Evolutionary conservation across 2,113 vertebrate genomes (phyloP).

Genomic region (Onychostruthus taczanowskii): DNA sequence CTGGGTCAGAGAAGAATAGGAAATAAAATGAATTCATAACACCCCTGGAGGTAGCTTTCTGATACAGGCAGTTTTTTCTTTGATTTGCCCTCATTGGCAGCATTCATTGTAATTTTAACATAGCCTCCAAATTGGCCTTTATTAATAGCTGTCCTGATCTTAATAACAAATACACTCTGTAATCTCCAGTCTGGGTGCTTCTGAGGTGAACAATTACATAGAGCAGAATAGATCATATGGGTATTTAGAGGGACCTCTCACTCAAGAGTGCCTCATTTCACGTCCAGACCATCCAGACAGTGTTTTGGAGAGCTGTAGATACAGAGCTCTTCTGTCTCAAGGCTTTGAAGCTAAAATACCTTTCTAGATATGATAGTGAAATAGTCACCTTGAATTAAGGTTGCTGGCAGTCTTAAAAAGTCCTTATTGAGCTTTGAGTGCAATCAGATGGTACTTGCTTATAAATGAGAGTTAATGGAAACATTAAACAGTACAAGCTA

Average conservation of each 20-base stretch:
- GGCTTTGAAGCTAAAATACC: not conserved
- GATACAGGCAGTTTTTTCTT: constrained; percentile 31
- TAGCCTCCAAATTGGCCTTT: not conserved
- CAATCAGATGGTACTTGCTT: constrained; percentile 56
- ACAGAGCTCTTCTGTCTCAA: not conserved
- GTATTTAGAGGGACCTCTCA: not conserved
- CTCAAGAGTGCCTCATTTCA: not conserved
- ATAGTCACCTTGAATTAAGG: constrained; percentile 44
- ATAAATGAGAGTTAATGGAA: constrained; percentile 60
- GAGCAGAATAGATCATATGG: not conserved
- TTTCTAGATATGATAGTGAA: not conserved
- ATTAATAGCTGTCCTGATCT: constrained; percentile 37
- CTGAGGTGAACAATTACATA: not conserved
- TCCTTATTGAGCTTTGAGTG: not conserved
- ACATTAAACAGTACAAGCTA: not conserved
- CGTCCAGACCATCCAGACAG: not conserved
- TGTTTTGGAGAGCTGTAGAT: not conserved
- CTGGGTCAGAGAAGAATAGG: constrained; percentile 61
- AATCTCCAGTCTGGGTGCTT: not conserved
- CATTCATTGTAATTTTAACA: constrained; percentile 33
- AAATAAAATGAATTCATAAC: constrained; percentile 63
- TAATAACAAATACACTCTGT: not conserved
- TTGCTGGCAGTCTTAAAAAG: constrained; percentile 4
- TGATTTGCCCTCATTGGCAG: constrained; percentile 33
- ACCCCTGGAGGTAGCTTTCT: constrained; percentile 53